Base-by-base conservation (phyloP, 2,113 vertebrate species). In the Hemichromis elongatus region DNA sequence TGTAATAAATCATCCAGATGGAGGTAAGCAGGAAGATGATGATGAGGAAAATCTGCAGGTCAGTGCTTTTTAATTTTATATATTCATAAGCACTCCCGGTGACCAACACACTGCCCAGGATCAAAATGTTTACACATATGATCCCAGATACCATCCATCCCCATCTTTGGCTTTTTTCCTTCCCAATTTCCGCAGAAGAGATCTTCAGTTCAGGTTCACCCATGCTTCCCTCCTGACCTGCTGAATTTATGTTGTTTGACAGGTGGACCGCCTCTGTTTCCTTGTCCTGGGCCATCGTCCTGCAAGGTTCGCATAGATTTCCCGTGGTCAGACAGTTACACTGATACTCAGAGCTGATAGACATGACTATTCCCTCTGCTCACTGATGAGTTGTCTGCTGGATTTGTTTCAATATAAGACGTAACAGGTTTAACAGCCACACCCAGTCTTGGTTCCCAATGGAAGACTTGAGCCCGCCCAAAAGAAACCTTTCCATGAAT, bases 1-100 rank as follows among this genome's bases (percentile, higher is more conserved):
- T 86, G 88, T 99, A 98, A 92, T 97, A 98, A 75, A 97, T 28
- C 90, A 98, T 97, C 99, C 99, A 99, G 70, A 94, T n/a, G 19
- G 90, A 89, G 8, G 96, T 96, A 30, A 97, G 77, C 56, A 98
- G 83, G 95, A 98, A 93, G 91, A 99, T 94, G 77, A 97, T 2
- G 5, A 97, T 97, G 77, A 98, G 96, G 90, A 96, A 96, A 56
- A 97, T 91, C 91, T 98, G 98, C 78, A 97, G 95, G 7, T 97
- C 96, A 0, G 94, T 91, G 56, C 95, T 93, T 66, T 79, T 85
- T 0, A 98, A 95, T 68, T 94, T 88, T 0, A 97, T 93, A 4
- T 94, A 88, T 83, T 93, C 95, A 37, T 97, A 96, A 81, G 97
- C 96, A 1, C 94, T 97, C 2, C 97, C 96, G 47, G 96, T 97